Evolutionary conservation across 1,140 invertebrate genomes (phyloP), one percentile per base, ranked within the genome.

Genomic region (Ceratosolen solmsi): DNA sequence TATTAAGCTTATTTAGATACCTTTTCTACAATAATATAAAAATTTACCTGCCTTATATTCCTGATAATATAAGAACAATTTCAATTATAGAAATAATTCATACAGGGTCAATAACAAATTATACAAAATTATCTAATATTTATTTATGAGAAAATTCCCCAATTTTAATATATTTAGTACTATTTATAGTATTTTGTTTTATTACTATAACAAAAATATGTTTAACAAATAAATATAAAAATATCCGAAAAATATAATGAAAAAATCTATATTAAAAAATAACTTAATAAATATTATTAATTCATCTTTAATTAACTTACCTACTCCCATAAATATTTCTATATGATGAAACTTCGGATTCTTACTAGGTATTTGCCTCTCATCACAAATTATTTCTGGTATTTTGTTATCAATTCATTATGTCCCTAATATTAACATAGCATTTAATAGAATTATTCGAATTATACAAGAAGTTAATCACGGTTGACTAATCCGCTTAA

Each of bases 381-480:
- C 92, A 83, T 92, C 92, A 87, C 93, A 94, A 93, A 93, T 94
- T 92, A 83, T 93, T 80, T 92, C 92, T 60, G 93, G 93, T 79
- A 79, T 93, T 86, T 94, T 94, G 88, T 89, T 94, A 91, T 90
- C 93, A 5, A 93, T 94, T 92, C 92, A 94, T 88, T 94, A 94
- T 90, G 90, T 89, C 58, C 87, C 92, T 36, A 90, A 93, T 89
- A 88, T 93, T 82, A 87, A 91, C 82, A 84, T 92, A 88, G 92
- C 93, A 22, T 94, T 94, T 90, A 87, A 91, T 85, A 93, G 92
- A 88, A 89, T 94, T 76, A 92, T 88, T 86, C 90, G 91, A 85
- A 92, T 93, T 89, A 92, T 89, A 76, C 90, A 91, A 87, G 89
- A 93, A 89, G 91, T 93, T 74, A 93, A 92, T 87, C 91, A 92